phyloP scores from a whole-genome alignment of 2,113 vertebrate species.

The Thinocorus orbignyianus region DNA sequence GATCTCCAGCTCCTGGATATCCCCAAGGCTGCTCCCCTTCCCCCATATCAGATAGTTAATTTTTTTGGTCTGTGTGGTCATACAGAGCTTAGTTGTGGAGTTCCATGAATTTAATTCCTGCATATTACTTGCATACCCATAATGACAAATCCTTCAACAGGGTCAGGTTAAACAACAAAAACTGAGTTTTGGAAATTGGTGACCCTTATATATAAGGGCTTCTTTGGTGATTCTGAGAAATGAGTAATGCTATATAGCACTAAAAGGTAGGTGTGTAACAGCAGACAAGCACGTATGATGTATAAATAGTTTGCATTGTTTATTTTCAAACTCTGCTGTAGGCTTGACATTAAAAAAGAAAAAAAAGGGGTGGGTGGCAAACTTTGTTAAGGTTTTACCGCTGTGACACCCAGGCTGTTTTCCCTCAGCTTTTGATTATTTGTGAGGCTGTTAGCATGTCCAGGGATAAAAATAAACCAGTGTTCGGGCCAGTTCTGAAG shows the following conservation, averaged over 20 bases:
- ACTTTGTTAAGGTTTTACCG: not conserved
- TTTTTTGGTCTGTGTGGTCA: not conserved
- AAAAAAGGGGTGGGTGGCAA: not conserved
- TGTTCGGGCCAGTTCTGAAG: constrained; percentile 36
- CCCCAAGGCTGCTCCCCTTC: not conserved
- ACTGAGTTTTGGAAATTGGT: not conserved
- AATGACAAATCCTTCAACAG: not conserved
- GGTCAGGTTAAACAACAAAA: not conserved
- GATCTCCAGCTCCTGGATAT: not conserved
- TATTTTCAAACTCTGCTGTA: not conserved
- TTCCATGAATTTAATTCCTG: not conserved
- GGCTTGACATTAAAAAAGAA: not conserved
- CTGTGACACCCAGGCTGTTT: not conserved
- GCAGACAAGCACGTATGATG: not conserved
- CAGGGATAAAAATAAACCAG: constrained; percentile 29
- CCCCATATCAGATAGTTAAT: not conserved
- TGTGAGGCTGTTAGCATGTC: not conserved
- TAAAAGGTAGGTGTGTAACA: not conserved
- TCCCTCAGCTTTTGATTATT: not conserved
- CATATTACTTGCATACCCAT: not conserved
- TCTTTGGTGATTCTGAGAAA: not conserved
- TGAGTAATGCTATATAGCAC: not conserved
- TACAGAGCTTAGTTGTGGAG: not conserved
- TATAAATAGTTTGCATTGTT: not conserved
- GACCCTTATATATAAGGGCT: not conserved